Conservation (phyloP, 2,888 invertebrate genomes). For the Melanchra persicariae region DNA sequence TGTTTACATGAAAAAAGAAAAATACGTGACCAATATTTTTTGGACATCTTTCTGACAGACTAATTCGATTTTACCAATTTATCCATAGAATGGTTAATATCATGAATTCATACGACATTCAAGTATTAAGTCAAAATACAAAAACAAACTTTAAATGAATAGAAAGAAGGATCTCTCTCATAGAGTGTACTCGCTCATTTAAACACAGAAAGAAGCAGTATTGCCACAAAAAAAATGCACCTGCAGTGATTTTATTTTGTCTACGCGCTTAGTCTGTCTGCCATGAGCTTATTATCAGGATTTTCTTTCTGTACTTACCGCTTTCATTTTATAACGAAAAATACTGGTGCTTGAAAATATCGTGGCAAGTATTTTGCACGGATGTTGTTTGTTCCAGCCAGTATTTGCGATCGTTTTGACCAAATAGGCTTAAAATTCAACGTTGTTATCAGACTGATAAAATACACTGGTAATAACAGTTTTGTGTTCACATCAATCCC, state of each 20-base stretch:
- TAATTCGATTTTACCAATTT: too few species aligned
- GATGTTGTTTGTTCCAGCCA: background rate
- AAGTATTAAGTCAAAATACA: background rate
- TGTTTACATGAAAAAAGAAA: too few species aligned
- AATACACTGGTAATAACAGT: background rate
- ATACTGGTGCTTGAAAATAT: background rate
- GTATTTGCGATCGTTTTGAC: background rate
- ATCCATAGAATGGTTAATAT: too few species aligned
- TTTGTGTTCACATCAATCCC: background rate
- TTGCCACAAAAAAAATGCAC: conserved; percentile 23
- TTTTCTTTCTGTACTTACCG: conserved; percentile 19
- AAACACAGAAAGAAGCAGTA: background rate
- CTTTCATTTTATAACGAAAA: conserved; percentile 26
- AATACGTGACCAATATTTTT: too few species aligned
- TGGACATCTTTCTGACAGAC: too few species aligned
- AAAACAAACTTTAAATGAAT: background rate
- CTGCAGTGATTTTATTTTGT: conserved; percentile 41
- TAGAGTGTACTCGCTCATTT: background rate
- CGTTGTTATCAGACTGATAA: background rate
- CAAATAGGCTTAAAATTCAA: background rate
- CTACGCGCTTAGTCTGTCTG: conserved; percentile 20
- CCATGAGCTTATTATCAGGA: conserved; percentile 15
- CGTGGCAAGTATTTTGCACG: background rate
- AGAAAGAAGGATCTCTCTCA: background rate
- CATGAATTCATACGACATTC: background rate